phyloP scores from a whole-genome alignment of 53 echinoderm and acorn worm genomes.

The Temnopleurus reevesii region DNA sequence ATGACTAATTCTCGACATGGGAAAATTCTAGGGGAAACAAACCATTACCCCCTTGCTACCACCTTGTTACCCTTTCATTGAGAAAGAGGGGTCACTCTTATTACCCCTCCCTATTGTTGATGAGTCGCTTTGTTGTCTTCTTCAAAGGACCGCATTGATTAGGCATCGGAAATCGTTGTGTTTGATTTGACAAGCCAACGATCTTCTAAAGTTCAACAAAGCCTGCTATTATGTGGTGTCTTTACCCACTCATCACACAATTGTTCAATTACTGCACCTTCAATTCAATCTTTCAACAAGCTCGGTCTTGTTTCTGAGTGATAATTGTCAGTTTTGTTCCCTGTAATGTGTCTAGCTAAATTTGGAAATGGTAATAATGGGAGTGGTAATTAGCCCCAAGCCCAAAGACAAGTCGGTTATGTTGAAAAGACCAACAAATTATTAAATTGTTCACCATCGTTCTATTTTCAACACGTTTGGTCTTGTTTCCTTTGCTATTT shows the following conservation, averaged over 20 bases:
- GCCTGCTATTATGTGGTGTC: background rate
- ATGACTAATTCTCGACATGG: constrained; percentile 1
- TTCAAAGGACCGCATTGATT: constrained; percentile 29
- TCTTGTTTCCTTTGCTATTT: background rate
- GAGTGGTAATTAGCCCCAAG: too few relatives aligned
- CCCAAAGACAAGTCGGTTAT: too few relatives aligned
- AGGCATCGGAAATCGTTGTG: background rate
- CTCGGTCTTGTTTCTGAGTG: constrained; percentile 23
- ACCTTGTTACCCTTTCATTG: background rate
- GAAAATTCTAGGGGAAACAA: background rate
- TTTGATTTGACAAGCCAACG: background rate
- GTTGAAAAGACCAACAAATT: too few relatives aligned
- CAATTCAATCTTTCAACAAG: constrained; percentile 27
- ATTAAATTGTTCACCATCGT: too few relatives aligned
- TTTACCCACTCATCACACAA: background rate
- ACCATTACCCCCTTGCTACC: background rate
- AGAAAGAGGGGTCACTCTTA: background rate
- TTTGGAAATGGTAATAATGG: too few relatives aligned
- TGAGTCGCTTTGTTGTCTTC: background rate
- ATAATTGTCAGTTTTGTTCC: too few relatives aligned
- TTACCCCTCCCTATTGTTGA: constrained; percentile 2
- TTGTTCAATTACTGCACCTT: background rate
- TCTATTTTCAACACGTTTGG: constrained; percentile 15
- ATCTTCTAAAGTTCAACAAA: background rate
- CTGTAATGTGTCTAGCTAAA: too few relatives aligned